Evolutionary conservation across 2,797 vertebrate genomes (phyloP).

Genomic region (Columba guinea): DNA sequence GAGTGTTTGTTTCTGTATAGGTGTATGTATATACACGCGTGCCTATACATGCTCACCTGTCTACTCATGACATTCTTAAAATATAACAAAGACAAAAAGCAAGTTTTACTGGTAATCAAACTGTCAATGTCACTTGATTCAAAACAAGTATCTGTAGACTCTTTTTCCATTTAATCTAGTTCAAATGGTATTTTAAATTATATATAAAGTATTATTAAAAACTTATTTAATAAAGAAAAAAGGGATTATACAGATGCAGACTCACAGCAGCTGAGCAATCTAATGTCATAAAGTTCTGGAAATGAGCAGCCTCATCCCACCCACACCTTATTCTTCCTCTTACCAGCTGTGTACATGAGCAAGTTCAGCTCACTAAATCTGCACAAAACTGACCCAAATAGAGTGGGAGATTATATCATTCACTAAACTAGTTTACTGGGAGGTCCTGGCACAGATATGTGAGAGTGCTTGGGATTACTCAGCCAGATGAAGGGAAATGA

Average conservation of each 20-base stretch:
- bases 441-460: not conserved
- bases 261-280: not conserved
- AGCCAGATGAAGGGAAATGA: not conserved
- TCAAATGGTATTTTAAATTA: not conserved
- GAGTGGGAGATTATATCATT: not conserved
- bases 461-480: not conserved
- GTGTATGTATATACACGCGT: accelerated
- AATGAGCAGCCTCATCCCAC: not conserved
- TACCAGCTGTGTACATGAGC: not conserved
- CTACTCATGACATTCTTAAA: not conserved
- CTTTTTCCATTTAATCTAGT: not conserved
- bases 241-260: not conserved
- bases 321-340: not conserved
- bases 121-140: accelerated
- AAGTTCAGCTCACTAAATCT: not conserved
- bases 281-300: not conserved
- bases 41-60: accelerated
- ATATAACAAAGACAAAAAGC: accelerated
- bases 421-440: not conserved
- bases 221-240: not conserved
- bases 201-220: not conserved
- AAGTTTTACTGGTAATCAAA: not conserved
- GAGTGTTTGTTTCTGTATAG: not conserved
- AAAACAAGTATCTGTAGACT: not conserved
- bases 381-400: not conserved